Base-by-base conservation (phyloP, 2,888 invertebrate genomes). In the Caradrina clavipalpis region DNA sequence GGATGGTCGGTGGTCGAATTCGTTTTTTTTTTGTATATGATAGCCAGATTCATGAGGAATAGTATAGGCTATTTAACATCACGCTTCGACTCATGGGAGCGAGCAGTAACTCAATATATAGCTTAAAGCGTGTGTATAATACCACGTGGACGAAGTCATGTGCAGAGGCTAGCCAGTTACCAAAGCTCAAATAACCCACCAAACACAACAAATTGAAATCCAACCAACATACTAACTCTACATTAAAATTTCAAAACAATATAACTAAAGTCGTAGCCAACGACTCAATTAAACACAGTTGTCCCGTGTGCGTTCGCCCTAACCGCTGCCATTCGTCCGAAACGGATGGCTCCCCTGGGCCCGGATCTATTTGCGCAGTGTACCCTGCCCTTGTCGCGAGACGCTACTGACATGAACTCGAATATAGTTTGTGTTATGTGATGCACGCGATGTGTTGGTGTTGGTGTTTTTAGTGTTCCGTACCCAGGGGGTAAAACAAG, bases 311-410 rank as follows among this genome's bases (percentile, higher is more conserved):
- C 76, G 80, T 76, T 73, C 76, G 70, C 63, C 81, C 77, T 85
- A 76, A 76, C 85, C 83, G 78, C 83, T 79, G 82, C 83, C 83
- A 84, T 83, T 82, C 85, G 84, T 51, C 81, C 76, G 82, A 82
- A 84, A 89, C 85, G 81, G 83, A 90, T 90, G 86, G 85, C 80
- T 87, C 90, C 87, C 90, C 22, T n/a, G 88, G 84, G 90, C 21
- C 53, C 2, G 56, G 79, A 81, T 83, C 88, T 88, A 87, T 88
- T 85, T 84, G 85, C 85, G 74, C 83, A 63, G 71, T 82, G 81
- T 82, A 49, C 77, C 61, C 69, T 78, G 76, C 69, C 73, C 78
- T 76, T 76, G 68, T 69, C 59, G 68, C 66, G 71, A 74, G 77
- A 69, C 51, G 51, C 22, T 59, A 62, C 71, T 69, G 81, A 80